These are phyloP conservation scores for Lycaena phlaeas DNA, from an alignment of 2,888 invertebrate species.

Conservation along the genomic window DNA sequence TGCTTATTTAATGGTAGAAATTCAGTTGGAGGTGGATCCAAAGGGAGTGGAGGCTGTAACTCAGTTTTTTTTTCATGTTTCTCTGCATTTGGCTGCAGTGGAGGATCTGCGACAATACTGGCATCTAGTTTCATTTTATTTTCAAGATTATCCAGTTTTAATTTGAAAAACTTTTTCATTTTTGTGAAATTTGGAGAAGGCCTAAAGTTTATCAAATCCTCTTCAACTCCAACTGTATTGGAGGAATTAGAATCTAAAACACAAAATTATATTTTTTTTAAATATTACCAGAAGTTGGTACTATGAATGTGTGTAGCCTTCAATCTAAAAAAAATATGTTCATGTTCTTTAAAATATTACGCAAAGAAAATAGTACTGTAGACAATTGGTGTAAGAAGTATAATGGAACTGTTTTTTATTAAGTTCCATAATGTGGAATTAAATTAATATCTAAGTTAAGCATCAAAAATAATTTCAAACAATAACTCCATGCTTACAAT, in stretches of 20 bases:
- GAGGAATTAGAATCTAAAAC: constrained; percentile 8
- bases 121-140: constrained; percentile 13
- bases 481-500: too few relatives aligned
- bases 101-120: constrained; percentile 10
- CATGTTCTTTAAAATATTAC: too few relatives aligned
- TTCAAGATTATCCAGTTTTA: constrained; percentile 31
- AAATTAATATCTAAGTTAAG: too few relatives aligned
- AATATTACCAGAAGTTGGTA: too few relatives aligned
- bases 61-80: constrained; percentile 11
- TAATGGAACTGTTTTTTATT: too few relatives aligned
- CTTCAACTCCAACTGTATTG: constrained; percentile 29
- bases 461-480: too few relatives aligned
- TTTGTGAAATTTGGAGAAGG: constrained; percentile 47
- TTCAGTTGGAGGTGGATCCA: constrained; percentile 24
- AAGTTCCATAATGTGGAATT: too few relatives aligned
- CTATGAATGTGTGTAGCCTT: too few relatives aligned
- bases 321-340: too few relatives aligned
- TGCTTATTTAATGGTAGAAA: constrained; percentile 12
- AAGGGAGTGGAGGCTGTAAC: constrained; percentile 22
- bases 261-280: neutral
- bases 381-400: too few relatives aligned
- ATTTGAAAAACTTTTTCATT: constrained; percentile 48
- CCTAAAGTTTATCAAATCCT: constrained; percentile 36
- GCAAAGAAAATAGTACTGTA: too few relatives aligned
- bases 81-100: constrained; percentile 5